Conservation (phyloP, 1,140 invertebrate species). For the Xylocopa sonorina region DNA sequence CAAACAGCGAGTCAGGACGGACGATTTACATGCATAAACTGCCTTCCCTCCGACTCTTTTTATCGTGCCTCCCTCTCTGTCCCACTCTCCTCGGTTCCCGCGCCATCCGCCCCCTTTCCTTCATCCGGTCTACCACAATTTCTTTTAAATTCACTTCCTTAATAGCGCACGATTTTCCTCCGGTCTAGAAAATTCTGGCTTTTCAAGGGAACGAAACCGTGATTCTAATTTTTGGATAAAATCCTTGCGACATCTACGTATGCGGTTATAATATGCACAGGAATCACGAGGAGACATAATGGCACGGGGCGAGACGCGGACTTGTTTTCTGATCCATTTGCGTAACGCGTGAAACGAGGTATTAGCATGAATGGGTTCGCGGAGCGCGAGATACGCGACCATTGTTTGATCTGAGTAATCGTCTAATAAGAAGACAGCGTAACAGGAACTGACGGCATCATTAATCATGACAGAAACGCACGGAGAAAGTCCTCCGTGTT, state of each 20-base stretch:
- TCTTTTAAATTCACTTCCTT: constrained; percentile 28
- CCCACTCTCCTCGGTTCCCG: constrained; percentile 20
- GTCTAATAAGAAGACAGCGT: constrained; percentile 4
- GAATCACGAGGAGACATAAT: background rate
- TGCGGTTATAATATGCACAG: too few relatives aligned
- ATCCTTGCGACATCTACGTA: background rate
- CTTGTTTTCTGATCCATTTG: background rate
- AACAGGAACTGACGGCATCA: background rate
- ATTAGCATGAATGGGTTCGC: background rate
- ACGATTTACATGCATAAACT: constrained; percentile 76
- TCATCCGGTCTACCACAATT: constrained; percentile 37
- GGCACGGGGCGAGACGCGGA: background rate
- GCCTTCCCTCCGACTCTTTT: constrained; percentile 58
- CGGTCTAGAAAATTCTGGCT: too few relatives aligned
- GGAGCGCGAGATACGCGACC: background rate
- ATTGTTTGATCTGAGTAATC: background rate
- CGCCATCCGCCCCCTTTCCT: background rate
- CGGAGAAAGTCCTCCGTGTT: background rate
- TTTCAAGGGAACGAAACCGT: background rate
- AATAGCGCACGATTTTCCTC: constrained; percentile 25
- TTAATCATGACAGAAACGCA: background rate
- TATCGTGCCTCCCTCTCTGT: constrained; percentile 23
- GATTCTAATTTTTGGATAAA: constrained; percentile 26
- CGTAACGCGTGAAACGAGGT: background rate
- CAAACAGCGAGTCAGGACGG: constrained; percentile 71